Evolutionary conservation across 2,888 invertebrate genomes (phyloP).

Genomic region (Pelosia muscerda): DNA sequence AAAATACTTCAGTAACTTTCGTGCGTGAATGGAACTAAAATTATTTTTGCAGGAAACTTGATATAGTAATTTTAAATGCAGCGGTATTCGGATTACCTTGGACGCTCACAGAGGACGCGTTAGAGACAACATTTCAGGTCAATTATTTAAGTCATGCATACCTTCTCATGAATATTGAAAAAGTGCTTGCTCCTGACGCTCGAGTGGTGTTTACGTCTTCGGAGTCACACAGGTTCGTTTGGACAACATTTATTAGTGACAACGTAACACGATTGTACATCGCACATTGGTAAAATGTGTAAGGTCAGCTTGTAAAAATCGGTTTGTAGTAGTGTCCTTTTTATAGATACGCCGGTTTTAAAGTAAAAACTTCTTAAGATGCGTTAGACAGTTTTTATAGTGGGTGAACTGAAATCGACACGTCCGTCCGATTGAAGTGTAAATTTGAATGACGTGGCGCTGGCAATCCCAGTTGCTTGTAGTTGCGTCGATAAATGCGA

Average conservation of each 20-base stretch:
- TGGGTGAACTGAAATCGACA: too few relatives aligned
- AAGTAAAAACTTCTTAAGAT: too few relatives aligned
- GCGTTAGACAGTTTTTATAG: too few relatives aligned
- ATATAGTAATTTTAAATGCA: constrained; percentile 93
- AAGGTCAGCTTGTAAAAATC: too few relatives aligned
- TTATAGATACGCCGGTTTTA: too few relatives aligned
- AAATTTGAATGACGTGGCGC: too few relatives aligned
- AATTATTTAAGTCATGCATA: constrained; percentile 94
- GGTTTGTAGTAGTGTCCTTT: too few relatives aligned
- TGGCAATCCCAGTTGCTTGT: too few relatives aligned
- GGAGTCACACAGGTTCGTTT: constrained; percentile 92
- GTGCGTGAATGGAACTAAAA: not conserved
- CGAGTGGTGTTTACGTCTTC: constrained; percentile 95
- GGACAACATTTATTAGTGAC: not conserved
- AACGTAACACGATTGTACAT: not conserved
- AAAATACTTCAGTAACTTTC: not conserved
- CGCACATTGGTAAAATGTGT: too few relatives aligned
- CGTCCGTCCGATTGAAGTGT: too few relatives aligned
- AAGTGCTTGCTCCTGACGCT: constrained; percentile 88
- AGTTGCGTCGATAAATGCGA: too few relatives aligned
- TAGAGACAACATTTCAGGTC: constrained; percentile 94
- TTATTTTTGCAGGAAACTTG: constrained; percentile 86
- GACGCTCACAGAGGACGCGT: constrained; percentile 90
- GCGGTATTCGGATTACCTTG: constrained; percentile 93
- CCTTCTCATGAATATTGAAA: constrained; percentile 90